Percentiles rank a stretch among this genome's conserved stretches.
Evolutionary conservation across 30 jellyfish, hydroid and myxozoan species (phyloP).

Genomic region (Hydractinia symbiolongicarpus): DNA sequence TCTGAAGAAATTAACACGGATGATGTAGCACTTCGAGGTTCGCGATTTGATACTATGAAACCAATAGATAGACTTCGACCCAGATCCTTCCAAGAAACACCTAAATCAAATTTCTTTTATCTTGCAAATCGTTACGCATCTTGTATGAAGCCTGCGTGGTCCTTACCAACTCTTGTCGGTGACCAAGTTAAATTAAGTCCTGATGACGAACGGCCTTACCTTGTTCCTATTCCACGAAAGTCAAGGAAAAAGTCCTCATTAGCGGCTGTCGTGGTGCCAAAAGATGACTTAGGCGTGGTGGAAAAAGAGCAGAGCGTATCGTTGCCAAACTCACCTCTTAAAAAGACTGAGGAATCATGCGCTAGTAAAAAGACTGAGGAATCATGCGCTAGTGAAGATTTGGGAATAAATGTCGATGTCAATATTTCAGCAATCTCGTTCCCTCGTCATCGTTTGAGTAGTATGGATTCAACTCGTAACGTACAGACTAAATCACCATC

Average conservation of each 20-base stretch:
- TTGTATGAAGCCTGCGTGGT: slow-evolving; percentile 35
- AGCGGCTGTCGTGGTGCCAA: background rate
- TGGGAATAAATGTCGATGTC: background rate
- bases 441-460: background rate
- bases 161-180: slow-evolving; percentile 36
- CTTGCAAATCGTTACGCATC: slow-evolving; percentile 21
- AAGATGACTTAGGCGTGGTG: background rate
- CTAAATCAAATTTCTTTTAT: slow-evolving; percentile 7
- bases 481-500: background rate
- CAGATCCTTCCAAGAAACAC: slow-evolving; percentile 36
- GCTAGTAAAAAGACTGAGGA: background rate
- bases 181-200: slow-evolving; percentile 44
- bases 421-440: background rate
- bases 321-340: background rate
- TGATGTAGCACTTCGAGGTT: background rate
- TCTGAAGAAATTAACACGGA: slow-evolving; percentile 9
- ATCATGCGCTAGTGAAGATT: background rate
- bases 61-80: slow-evolving; percentile 36
- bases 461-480: background rate
- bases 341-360: background rate
- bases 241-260: slow-evolving; percentile 14
- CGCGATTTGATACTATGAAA: background rate
- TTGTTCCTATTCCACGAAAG: slow-evolving; percentile 37
- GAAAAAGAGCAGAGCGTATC: background rate
- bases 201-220: slow-evolving; percentile 42